Base-by-base conservation (phyloP, 2,797 vertebrate genomes). In the Peromyscus attwateri region DNA sequence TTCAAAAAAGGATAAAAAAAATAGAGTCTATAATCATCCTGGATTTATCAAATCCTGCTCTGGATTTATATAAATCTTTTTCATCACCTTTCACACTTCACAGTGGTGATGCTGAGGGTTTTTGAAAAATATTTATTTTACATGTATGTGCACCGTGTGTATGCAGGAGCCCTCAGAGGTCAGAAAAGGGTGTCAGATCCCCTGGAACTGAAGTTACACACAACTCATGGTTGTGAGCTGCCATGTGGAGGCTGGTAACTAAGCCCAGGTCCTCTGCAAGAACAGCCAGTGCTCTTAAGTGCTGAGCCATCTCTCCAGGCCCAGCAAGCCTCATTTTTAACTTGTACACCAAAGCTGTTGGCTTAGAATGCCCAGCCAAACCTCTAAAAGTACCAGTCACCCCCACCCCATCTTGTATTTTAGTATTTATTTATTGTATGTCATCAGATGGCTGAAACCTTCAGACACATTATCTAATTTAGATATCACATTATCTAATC, bases 291-390 rank as follows among this genome's bases (percentile, higher is more conserved):
- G n/a, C 80, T 82, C n/a, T 82, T 82, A 37, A 27, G 40, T 29
- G 49, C 29, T 49, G 40, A 68, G 43, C 17, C 40, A 68, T 49
- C 40, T 46, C 40, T 66, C 62, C 62, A 85, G 82, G 10, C 9
- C 60, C 40, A 34, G 31, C 6, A 66, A 14, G 76, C 55, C 46
- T 80, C 91, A 40, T 87, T 73, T 90, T 92, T 83, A 49, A 93
- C 82, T 84, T 93, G 43, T 85, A 19, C 87, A 29, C 77, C 40
- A 92, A 89, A 92, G 8, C 83, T 97, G 34, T 94, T 57, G 43
- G 31, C 27, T 94, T 93, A 75, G 4, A 60, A 23, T 80, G 4
- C 70, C 40, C 85, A 73, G n/a, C n/a, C 31, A 93, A 27, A 37
- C 49, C 91, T 92, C 92, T 6, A 92, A 81, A 95, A 55, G 57